Conservation (phyloP, 2,113 vertebrate genomes). For the Steatornis caripensis region DNA sequence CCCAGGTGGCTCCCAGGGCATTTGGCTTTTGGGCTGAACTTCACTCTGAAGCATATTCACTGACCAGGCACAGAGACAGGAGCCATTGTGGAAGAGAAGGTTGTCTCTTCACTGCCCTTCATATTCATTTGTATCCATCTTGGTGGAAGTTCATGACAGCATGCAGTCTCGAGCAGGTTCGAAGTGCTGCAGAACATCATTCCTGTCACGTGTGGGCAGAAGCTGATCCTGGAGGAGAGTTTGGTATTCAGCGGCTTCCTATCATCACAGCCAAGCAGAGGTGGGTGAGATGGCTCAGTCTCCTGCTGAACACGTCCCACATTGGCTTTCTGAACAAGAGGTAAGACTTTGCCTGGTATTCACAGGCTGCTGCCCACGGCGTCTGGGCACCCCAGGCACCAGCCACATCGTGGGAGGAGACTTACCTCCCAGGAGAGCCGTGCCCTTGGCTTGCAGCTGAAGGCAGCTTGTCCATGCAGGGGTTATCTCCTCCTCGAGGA, state of each 20-base stretch:
- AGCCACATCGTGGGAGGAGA: background rate
- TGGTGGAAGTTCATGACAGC: accelerated
- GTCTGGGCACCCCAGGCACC: background rate
- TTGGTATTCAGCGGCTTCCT: background rate
- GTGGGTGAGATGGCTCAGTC: background rate
- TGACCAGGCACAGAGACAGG: background rate
- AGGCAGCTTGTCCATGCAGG: background rate
- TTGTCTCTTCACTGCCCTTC: background rate
- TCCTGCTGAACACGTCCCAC: background rate
- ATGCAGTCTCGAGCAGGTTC: accelerated
- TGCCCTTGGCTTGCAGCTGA: background rate
- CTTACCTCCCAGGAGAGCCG: background rate
- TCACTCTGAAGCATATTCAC: background rate
- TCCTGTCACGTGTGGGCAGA: accelerated
- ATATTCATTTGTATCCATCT: accelerated
- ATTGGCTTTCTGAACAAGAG: accelerated
- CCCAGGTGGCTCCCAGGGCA: background rate
- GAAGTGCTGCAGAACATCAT: background rate
- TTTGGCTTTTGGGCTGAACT: background rate
- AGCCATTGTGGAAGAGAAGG: accelerated
- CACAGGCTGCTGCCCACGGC: accelerated
- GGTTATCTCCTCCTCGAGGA: background rate
- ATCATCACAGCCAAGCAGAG: background rate
- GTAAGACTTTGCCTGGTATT: no score
- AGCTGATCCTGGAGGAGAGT: background rate